phyloP scores from a whole-genome alignment of 2,113 vertebrate species.

The Larimichthys polyactis region DNA sequence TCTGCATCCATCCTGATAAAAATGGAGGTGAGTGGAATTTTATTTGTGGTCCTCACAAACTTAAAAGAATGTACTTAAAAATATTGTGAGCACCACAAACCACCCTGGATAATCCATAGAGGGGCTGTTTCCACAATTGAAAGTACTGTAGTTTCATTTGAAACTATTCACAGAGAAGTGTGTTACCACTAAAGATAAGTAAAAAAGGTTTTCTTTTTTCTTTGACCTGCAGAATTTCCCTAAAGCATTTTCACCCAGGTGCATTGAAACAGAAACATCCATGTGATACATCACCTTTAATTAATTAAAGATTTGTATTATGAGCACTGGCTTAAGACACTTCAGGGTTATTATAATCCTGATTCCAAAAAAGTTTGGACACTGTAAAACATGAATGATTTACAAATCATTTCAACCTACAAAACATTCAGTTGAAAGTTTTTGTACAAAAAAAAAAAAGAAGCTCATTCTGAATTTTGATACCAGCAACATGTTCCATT shows the following conservation, averaged over 20 bases:
- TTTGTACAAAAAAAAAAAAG: too few relatives aligned
- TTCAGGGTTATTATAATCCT: too few relatives aligned
- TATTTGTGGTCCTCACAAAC: neutral
- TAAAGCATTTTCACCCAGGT: neutral
- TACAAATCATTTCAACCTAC: too few relatives aligned
- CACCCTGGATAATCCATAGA: rapidly evolving
- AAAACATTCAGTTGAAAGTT: too few relatives aligned
- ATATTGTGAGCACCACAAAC: constrained; percentile 7
- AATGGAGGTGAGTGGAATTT: neutral
- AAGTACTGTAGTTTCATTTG: neutral
- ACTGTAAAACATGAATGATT: too few relatives aligned
- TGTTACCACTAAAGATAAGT: neutral
- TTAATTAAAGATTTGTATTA: neutral
- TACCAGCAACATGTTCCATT: too few relatives aligned
- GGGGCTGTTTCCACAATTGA: neutral
- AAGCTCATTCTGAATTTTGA: too few relatives aligned
- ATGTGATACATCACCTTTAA: neutral
- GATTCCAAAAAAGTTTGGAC: too few relatives aligned
- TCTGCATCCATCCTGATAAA: neutral
- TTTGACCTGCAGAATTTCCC: neutral
- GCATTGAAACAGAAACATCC: too few relatives aligned
- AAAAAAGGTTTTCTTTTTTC: neutral
- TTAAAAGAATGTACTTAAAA: neutral
- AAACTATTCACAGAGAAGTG: neutral
- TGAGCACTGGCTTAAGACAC: too few relatives aligned